These are phyloP conservation scores for Catocala sponsa DNA, from an alignment of 2,888 invertebrate genomes.

Conservation along the genomic window DNA sequence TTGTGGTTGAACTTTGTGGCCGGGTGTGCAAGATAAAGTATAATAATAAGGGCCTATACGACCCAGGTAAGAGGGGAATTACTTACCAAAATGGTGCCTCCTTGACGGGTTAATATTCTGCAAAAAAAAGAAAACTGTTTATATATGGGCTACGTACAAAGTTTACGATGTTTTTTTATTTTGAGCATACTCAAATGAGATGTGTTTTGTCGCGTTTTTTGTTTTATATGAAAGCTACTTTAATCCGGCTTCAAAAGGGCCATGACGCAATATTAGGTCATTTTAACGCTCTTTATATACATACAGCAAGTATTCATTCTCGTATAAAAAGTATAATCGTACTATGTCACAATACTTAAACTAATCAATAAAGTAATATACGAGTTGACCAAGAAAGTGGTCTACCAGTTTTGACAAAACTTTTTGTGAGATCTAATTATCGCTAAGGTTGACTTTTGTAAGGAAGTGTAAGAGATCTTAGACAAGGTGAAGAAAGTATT, in stretches of 20 bases:
- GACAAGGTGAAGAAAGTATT: too few relatives aligned
- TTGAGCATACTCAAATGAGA: neutral
- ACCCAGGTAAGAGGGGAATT: slow-evolving; percentile 47
- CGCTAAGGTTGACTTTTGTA: too few relatives aligned
- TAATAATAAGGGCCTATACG: slow-evolving; percentile 48
- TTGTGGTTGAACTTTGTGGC: slow-evolving; percentile 54
- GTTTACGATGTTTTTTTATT: slow-evolving; percentile 12
- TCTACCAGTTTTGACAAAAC: too few relatives aligned
- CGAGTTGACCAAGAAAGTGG: too few relatives aligned
- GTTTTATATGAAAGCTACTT: neutral
- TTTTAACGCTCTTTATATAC: too few relatives aligned
- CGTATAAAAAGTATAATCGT: too few relatives aligned
- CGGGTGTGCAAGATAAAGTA: slow-evolving; percentile 47
- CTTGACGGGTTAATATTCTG: slow-evolving; percentile 46
- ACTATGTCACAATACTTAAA: too few relatives aligned
- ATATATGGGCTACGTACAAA: slow-evolving; percentile 7
- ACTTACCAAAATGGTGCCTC: slow-evolving; percentile 49
- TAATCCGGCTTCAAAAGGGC: neutral
- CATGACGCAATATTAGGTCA: too few relatives aligned
- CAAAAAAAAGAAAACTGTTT: slow-evolving; percentile 35
- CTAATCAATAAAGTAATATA: too few relatives aligned
- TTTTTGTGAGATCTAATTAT: too few relatives aligned
- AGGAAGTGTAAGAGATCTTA: too few relatives aligned
- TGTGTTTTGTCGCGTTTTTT: neutral
- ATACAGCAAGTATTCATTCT: too few relatives aligned